Conservation (phyloP, 2,797 vertebrate species). For the Karalla daura region DNA sequence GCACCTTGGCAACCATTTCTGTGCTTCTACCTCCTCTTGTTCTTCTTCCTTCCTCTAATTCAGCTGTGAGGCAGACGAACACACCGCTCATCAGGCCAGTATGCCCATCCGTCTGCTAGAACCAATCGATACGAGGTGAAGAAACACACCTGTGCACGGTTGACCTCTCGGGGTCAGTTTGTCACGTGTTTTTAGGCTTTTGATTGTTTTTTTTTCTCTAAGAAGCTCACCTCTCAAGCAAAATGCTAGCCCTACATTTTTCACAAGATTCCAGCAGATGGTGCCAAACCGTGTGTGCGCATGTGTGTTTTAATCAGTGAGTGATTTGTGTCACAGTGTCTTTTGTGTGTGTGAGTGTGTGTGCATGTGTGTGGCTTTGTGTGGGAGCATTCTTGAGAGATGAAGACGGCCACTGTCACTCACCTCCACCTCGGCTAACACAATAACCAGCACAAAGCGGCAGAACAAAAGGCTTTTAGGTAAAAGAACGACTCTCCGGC, state of each 20-base stretch:
- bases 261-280: slow-evolving; percentile 67
- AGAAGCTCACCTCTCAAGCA: not conserved
- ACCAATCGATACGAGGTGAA: slow-evolving; percentile 11
- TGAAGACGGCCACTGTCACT: slow-evolving; percentile 25
- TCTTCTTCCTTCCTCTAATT: slow-evolving; percentile 51
- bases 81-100: slow-evolving; percentile 37
- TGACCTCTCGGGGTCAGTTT: not conserved
- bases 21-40: slow-evolving; percentile 40
- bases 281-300: slow-evolving; percentile 60
- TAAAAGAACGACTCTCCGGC: slow-evolving; percentile 12
- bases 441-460: slow-evolving; percentile 18
- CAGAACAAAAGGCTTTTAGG: slow-evolving; percentile 21
- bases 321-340: too few relatives aligned
- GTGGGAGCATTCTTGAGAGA: slow-evolving; percentile 1
- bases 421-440: slow-evolving; percentile 34
- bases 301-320: slow-evolving; percentile 6
- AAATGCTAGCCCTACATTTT: slow-evolving; percentile 7
- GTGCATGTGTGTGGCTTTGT: slow-evolving; percentile 5
- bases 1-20: slow-evolving; percentile 79
- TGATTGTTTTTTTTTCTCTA: slow-evolving; percentile 2
- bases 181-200: not conserved
- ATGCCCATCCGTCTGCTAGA: slow-evolving; percentile 20
- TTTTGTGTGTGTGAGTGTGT: not conserved
- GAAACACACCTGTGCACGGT: not conserved
- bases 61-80: slow-evolving; percentile 47